Evolutionary conservation across 2,888 invertebrate species (phyloP), one percentile per base, ranked within the genome.

Genomic region (Metacarcinus magister): DNA sequence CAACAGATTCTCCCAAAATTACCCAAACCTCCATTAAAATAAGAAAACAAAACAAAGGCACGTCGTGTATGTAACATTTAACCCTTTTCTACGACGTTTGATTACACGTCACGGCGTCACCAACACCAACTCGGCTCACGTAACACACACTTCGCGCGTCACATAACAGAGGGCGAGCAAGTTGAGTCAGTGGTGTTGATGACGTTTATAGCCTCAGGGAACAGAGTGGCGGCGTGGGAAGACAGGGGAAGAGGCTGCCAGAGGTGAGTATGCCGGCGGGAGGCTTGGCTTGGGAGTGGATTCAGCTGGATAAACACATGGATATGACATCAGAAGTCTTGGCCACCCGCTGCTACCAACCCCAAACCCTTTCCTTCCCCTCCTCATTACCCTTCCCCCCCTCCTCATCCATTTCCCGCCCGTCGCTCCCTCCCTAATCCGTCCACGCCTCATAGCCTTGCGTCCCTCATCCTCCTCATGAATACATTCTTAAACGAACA

Each of bases 231-330:
- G 67, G 82, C 82, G 82, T 82, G 82, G 82, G 82, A 82, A 82
- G 82, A 23, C 82, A 2, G 32, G 16, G 32, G 23, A n/a, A 91
- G 91, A 91, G 44, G 43, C 43, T 3, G 46, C 4, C 39, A 91
- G 39, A 46, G 46, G 91, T 23, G 28, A 91, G 32, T 91, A 19
- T 91, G 44, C 23, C 46, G 44, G 46, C 8, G 28, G 16, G 91
- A 44, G 19, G 44, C 8, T 4, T 67, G 67, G 67, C n/a, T 13
- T 54, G 44, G 32, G 91, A 46, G 46, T 32, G 46, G n/a, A 2
- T 44, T 90, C 43, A 90, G 43, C 43, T 44, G 90, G 90, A 90
- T 44, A 90, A 44, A 44, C 43, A 90, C 43, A 44, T 44, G 91
- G 91, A 91, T 46, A 44, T 43, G 44, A 91, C 46, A 82, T 82